Conservation (phyloP, 53 echinoderm and acorn worm genomes). For the Patiria pectinifera region DNA sequence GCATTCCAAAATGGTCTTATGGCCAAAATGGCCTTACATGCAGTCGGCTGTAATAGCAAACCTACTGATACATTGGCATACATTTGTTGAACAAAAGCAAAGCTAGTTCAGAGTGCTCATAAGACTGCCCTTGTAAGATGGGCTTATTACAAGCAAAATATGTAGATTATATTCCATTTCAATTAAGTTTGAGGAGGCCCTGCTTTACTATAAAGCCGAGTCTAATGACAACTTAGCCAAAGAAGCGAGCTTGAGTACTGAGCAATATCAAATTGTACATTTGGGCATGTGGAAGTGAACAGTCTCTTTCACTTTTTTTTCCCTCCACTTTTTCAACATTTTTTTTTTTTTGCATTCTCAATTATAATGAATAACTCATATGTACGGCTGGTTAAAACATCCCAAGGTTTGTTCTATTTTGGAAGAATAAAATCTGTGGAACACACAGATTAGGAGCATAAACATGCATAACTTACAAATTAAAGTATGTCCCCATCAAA, state of each 20-base stretch:
- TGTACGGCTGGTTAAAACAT: no score
- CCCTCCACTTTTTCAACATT: background rate
- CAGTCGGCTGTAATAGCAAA: no score
- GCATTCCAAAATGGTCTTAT: no score
- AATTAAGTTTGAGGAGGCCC: background rate
- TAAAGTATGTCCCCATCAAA: no score
- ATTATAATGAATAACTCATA: background rate
- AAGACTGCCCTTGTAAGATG: background rate
- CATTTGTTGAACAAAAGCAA: no score
- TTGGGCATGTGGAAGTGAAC: background rate
- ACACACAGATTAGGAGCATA: no score
- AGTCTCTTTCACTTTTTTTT: background rate
- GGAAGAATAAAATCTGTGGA: no score
- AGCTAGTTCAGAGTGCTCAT: no score
- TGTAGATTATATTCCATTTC: background rate
- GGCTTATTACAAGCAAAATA: background rate
- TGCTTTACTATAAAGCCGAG: background rate
- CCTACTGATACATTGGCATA: no score
- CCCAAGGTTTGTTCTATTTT: no score
- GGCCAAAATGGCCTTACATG: no score
- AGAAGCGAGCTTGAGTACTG: constrained; percentile 3
- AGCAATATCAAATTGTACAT: background rate
- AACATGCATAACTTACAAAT: no score
- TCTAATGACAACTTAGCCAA: constrained; percentile 8
- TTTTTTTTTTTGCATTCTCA: background rate